Evolutionary conservation across 2,797 vertebrate species (phyloP).

Genomic region (Oophaga sylvatica): DNA sequence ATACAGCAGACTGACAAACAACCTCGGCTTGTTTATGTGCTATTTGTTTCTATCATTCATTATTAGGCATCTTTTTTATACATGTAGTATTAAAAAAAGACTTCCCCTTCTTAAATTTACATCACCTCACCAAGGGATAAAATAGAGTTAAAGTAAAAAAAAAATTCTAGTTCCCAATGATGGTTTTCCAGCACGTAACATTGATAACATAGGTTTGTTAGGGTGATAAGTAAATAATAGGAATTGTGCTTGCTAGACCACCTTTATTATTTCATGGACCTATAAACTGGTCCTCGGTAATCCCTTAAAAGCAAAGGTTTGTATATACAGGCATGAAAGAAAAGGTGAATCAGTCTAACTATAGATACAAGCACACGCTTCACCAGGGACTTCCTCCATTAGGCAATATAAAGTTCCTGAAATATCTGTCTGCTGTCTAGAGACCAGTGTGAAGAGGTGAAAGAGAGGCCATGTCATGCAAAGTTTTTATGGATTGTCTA

Average conservation of each 20-base stretch:
- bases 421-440: neutral
- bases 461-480: neutral
- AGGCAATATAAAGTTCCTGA: neutral
- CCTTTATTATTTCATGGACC: conserved; percentile 17
- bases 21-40: too few relatives aligned
- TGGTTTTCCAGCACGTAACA: neutral
- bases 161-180: neutral
- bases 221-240: conserved; percentile 7
- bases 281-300: conserved; percentile 11
- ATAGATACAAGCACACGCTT: neutral
- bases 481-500: neutral
- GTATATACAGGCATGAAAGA: neutral
- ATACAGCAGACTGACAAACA: too few relatives aligned
- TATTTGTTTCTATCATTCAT: too few relatives aligned
- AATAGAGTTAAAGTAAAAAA: neutral
- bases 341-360: conserved; percentile 3
- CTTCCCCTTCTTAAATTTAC: too few relatives aligned
- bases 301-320: conserved; percentile 14
- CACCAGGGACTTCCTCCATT: neutral
- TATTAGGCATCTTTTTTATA: too few relatives aligned
- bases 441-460: neutral
- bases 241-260: neutral
- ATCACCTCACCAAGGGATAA: neutral
- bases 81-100: too few relatives aligned
- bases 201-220: neutral